A percentile compares a stretch with the other conserved stretches of the same genome.
Evolutionary conservation across 2,797 vertebrate genomes (phyloP).

Genomic region (Acanthornis magna): DNA sequence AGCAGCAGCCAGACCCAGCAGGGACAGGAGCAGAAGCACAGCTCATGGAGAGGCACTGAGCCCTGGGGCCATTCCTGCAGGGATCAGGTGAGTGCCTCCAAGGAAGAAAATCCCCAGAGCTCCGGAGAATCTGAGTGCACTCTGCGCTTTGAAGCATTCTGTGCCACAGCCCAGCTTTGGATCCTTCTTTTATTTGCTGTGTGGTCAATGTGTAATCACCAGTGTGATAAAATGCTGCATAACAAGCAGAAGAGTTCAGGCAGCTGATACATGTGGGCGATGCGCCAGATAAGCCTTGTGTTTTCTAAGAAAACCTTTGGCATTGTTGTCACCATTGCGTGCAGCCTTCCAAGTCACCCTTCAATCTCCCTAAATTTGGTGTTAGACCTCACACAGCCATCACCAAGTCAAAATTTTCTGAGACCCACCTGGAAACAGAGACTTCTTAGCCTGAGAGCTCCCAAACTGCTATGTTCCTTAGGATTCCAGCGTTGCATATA

Average conservation of each 20-base stretch:
- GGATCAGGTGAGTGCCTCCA: background rate
- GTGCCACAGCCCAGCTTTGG: background rate
- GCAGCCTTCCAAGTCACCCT: rapidly evolving
- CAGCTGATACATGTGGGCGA: background rate
- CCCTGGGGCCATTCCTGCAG: background rate
- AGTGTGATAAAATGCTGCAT: background rate
- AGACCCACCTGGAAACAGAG: background rate
- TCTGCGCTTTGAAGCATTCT: rapidly evolving
- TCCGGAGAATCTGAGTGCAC: no score
- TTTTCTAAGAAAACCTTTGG: background rate
- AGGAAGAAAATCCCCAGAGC: no score
- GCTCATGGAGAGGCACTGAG: rapidly evolving
- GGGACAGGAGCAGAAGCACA: background rate
- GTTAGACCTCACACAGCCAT: rapidly evolving
- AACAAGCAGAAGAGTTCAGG: background rate
- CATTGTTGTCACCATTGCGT: rapidly evolving
- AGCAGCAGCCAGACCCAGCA: background rate
- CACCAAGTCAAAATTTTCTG: rapidly evolving
- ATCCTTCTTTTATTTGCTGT: background rate
- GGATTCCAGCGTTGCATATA: background rate
- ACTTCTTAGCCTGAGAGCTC: no score
- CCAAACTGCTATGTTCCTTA: rapidly evolving
- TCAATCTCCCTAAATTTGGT: rapidly evolving
- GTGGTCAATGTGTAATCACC: background rate
- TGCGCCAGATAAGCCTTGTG: rapidly evolving